phyloP scores from a whole-genome alignment of 2,113 vertebrate genomes.

The Ciconia stormi region DNA sequence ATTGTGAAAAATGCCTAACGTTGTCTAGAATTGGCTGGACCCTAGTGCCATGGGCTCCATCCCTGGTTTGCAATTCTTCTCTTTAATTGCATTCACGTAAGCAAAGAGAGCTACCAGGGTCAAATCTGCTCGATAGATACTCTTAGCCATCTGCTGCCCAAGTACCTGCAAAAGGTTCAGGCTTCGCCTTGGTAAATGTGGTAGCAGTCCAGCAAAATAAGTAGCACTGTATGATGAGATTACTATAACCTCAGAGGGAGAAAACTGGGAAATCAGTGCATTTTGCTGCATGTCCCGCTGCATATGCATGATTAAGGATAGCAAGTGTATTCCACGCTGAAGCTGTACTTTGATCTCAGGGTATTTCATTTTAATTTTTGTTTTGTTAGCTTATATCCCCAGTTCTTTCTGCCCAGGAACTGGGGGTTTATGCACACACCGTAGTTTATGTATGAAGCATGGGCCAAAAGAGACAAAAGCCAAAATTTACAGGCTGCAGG shows the following conservation, averaged over 20 bases:
- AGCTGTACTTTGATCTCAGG: not conserved
- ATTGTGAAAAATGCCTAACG: not conserved
- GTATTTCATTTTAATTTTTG: not conserved
- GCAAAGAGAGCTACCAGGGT: not conserved
- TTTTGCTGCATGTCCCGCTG: not conserved
- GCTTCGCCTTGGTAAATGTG: not conserved
- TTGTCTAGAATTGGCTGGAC: not conserved
- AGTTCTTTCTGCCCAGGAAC: not conserved
- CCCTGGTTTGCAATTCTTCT: not conserved
- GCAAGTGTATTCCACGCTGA: not conserved
- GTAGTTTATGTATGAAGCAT: not conserved
- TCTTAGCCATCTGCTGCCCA: not conserved
- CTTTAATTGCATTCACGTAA: not conserved
- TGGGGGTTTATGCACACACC: not conserved
- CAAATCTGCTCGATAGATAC: not conserved
- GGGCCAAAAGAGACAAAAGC: not conserved
- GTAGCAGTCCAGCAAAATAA: not conserved
- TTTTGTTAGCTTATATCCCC: slow-evolving; percentile 3
- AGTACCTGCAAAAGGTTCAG: not conserved
- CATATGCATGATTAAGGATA: not conserved
- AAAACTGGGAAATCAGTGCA: not conserved
- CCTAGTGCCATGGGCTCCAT: not conserved
- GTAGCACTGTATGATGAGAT: not conserved
- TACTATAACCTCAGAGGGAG: not conserved
- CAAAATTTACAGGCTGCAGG: not conserved